Evolutionary conservation across 2,888 invertebrate genomes (phyloP).

Genomic region (Tipula lateralis): DNA sequence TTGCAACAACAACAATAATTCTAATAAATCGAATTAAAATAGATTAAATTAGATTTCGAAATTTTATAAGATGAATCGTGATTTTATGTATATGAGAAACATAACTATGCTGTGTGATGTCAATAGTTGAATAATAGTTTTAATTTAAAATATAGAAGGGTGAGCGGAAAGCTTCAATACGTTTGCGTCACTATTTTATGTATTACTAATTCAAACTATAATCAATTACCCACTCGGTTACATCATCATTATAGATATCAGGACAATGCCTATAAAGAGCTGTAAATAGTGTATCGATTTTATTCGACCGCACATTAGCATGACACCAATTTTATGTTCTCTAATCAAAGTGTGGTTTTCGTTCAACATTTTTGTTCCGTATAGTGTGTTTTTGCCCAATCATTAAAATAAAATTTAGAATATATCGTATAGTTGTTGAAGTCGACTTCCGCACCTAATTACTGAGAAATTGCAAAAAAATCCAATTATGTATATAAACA

Average conservation of each 20-base stretch:
- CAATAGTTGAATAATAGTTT: neutral
- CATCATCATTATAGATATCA: neutral
- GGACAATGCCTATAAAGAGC: no score
- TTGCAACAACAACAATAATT: constrained; percentile 4
- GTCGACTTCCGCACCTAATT: neutral
- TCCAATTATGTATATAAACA: neutral
- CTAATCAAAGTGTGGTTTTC: neutral
- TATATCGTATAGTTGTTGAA: neutral
- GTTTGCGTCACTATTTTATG: neutral
- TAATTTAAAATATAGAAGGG: neutral
- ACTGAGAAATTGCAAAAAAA: neutral
- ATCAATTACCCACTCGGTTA: neutral
- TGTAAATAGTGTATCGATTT: neutral
- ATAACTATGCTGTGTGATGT: neutral
- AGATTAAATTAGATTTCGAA: neutral
- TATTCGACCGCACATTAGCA: neutral
- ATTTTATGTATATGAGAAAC: neutral
- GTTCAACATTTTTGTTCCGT: neutral
- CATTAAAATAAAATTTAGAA: neutral
- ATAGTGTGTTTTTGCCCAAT: neutral
- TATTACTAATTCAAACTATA: neutral
- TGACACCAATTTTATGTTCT: neutral
- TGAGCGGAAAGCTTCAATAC: neutral
- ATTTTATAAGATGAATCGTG: constrained; percentile 11
- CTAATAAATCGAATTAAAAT: neutral